phyloP scores from a whole-genome alignment of 2,797 vertebrate genomes.

The Ambastaia sidthimunki region DNA sequence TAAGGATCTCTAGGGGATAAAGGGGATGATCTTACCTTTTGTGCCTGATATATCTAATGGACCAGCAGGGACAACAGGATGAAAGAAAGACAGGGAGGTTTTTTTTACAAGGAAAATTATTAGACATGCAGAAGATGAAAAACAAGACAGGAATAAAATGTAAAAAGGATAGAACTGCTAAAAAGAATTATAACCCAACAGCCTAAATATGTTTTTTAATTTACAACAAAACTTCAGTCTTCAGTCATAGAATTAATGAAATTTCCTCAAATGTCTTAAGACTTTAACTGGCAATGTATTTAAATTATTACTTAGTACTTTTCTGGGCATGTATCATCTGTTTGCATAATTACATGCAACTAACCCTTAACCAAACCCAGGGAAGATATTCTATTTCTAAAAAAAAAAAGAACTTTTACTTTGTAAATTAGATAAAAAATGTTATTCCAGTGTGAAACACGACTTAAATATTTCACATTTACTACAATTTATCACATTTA shows the following conservation, averaged over 20 bases:
- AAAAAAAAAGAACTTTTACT: too few relatives aligned
- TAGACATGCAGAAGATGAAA: conserved; percentile 11
- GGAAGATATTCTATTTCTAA: too few relatives aligned
- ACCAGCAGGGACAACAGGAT: conserved; percentile 46
- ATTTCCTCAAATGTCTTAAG: background rate
- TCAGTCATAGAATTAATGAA: too few relatives aligned
- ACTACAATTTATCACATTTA: too few relatives aligned
- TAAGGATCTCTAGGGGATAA: background rate
- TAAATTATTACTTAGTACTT: too few relatives aligned
- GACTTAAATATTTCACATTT: too few relatives aligned
- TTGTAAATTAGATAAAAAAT: too few relatives aligned
- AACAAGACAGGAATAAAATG: background rate
- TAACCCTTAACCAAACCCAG: too few relatives aligned
- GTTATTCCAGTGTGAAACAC: too few relatives aligned
- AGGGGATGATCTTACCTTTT: conserved; percentile 83
- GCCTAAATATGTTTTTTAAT: background rate
- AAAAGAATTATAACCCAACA: background rate
- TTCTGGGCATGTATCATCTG: too few relatives aligned
- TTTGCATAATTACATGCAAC: too few relatives aligned
- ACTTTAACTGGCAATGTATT: background rate
- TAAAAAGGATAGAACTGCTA: background rate
- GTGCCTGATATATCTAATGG: conserved; percentile 87
- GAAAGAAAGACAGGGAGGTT: conserved; percentile 52
- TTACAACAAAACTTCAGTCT: background rate
- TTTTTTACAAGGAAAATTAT: background rate